Evolutionary conservation across 2,113 vertebrate genomes (phyloP).

Genomic region (Peromyscus polionotus): DNA sequence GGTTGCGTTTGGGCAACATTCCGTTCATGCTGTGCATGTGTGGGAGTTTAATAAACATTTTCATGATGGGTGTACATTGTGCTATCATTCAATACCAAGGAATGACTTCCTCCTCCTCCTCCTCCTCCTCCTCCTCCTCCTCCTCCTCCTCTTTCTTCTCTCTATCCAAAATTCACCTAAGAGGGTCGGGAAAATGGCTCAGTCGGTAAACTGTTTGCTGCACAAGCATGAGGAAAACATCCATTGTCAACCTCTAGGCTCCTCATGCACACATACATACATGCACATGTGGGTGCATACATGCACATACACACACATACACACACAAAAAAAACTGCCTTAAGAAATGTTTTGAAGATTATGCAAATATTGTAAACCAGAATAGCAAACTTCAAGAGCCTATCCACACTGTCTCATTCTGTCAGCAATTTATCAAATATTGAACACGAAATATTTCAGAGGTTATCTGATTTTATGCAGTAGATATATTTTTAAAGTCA

Average conservation of each 20-base stretch:
- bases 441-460: not conserved
- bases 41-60: not conserved
- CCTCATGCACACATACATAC: not conserved
- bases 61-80: fast-evolving
- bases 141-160: not conserved
- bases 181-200: not conserved
- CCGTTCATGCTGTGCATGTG: fast-evolving
- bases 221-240: no score
- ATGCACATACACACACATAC: not conserved
- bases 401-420: not conserved
- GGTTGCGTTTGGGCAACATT: not conserved
- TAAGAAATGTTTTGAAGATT: not conserved
- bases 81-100: fast-evolving
- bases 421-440: conserved; percentile 26
- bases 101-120: not conserved
- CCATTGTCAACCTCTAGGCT: not conserved
- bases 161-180: not conserved
- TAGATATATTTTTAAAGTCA: not conserved
- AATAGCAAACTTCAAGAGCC: not conserved
- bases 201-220: not conserved
- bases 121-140: not conserved
- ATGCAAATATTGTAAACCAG: not conserved
- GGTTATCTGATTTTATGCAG: not conserved
- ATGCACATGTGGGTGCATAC: not conserved
- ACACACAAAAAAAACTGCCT: not conserved